These are phyloP conservation scores for Scomber japonicus DNA, from an alignment of 2,113 vertebrate genomes.

Conservation along the genomic window DNA sequence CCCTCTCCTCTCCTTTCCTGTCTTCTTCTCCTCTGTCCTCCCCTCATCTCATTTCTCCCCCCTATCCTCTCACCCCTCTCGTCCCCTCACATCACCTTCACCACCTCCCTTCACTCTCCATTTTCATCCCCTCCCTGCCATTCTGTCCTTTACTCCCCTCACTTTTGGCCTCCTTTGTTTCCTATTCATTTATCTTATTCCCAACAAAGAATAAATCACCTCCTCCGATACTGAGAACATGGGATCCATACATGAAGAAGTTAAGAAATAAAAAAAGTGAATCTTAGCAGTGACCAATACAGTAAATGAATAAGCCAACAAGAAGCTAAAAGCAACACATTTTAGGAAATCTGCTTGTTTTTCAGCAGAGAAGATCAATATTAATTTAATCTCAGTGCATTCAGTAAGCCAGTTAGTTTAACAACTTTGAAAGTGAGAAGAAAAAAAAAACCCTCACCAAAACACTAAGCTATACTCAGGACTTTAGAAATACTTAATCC, in stretches of 20 bases:
- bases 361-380: slow-evolving; percentile 7
- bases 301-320: not conserved
- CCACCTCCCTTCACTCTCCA: not conserved
- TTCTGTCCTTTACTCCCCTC: not conserved
- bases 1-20: slow-evolving; percentile 46
- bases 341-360: not conserved
- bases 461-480: not conserved
- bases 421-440: not conserved
- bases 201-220: no score
- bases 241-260: no score
- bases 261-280: no score
- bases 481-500: not conserved
- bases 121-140: not conserved
- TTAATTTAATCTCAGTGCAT: not conserved
- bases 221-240: no score
- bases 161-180: not conserved
- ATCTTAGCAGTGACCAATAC: not conserved
- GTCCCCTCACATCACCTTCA: slow-evolving; percentile 38
- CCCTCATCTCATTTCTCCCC: slow-evolving; percentile 18
- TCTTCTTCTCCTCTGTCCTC: slow-evolving; percentile 4
- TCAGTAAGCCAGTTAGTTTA: not conserved
- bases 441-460: no score
- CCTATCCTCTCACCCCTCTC: slow-evolving; percentile 15
- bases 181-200: no score
- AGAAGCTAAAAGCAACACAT: slow-evolving; percentile 1